These are phyloP conservation scores for Anagrus nilaparvatae DNA, from an alignment of 1,140 invertebrate genomes.

Conservation along the genomic window DNA sequence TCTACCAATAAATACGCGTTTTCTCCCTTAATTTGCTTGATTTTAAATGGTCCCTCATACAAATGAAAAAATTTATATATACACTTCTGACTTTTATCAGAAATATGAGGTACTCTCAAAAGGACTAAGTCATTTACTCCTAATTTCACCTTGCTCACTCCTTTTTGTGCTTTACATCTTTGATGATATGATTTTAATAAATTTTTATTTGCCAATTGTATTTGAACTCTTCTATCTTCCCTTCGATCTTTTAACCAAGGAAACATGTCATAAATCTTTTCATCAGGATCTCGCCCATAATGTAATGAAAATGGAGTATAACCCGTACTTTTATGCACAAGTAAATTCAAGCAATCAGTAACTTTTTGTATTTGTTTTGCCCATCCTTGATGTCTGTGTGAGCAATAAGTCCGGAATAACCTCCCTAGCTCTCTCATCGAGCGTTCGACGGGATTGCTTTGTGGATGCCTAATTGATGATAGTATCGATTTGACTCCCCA, in stretches of 20 bases:
- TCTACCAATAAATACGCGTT: conserved; percentile 1
- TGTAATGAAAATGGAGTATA: conserved; percentile 25
- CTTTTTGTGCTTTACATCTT: neutral
- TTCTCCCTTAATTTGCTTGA: neutral
- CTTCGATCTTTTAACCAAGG: neutral
- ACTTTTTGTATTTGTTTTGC: too few species aligned
- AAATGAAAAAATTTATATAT: conserved; percentile 9
- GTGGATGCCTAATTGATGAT: conserved; percentile 26
- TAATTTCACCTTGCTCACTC: neutral
- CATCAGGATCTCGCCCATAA: conserved; percentile 18
- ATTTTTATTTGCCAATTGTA: neutral
- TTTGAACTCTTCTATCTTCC: too few species aligned
- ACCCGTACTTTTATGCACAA: too few species aligned
- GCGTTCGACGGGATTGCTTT: conserved; percentile 24
- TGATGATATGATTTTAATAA: neutral
- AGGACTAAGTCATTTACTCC: conserved; percentile 1
- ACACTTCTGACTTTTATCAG: neutral
- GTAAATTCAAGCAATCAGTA: too few species aligned
- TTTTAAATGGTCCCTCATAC: conserved; percentile 5
- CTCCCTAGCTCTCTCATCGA: conserved; percentile 25
- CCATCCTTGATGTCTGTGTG: conserved; percentile 17
- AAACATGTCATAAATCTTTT: conserved; percentile 4
- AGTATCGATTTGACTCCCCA: conserved; percentile 16
- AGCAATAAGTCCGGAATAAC: conserved; percentile 23
- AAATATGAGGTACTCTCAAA: conserved; percentile 1